Evolutionary conservation across 2,797 vertebrate species (phyloP).

Genomic region (Uromys caudimaculatus): DNA sequence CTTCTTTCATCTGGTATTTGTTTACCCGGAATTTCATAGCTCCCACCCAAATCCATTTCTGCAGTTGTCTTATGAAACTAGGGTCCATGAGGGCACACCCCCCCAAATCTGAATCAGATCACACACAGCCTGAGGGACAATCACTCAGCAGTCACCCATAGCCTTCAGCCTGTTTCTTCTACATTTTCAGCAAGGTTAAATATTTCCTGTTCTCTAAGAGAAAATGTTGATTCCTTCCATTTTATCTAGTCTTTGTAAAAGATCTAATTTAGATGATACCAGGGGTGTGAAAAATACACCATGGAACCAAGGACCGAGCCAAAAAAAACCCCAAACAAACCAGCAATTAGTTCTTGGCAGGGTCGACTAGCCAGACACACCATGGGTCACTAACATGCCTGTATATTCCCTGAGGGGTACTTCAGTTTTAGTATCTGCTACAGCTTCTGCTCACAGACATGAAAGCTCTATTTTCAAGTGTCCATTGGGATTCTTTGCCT

Average conservation of each 20-base stretch:
- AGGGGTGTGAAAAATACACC: not conserved
- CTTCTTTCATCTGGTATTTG: not conserved
- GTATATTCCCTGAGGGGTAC: conserved; percentile 52
- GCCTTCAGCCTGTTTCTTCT: not conserved
- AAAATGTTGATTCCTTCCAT: not conserved
- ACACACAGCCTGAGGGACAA: not conserved
- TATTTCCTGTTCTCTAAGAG: not conserved
- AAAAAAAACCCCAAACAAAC: not conserved
- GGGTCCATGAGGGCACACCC: not conserved
- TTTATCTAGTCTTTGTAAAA: conserved; percentile 46
- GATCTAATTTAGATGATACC: conserved; percentile 4
- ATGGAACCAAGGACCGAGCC: not conserved
- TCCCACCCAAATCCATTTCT: not conserved
- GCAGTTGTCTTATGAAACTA: not conserved
- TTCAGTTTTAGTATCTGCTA: conserved; percentile 49
- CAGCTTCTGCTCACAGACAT: conserved; percentile 47
- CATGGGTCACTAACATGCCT: conserved; percentile 9
- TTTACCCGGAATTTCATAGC: not conserved
- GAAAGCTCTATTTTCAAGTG: conserved; percentile 7
- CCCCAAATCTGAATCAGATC: not conserved
- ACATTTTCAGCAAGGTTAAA: not conserved
- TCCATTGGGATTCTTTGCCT: not conserved
- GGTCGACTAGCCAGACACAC: not conserved
- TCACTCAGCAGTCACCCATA: not conserved
- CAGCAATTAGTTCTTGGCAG: not conserved